A percentile compares a stretch with the other conserved stretches of the same genome.
phyloP scores from a whole-genome alignment of 2,113 vertebrate species.

The Eidolon helvum region DNA sequence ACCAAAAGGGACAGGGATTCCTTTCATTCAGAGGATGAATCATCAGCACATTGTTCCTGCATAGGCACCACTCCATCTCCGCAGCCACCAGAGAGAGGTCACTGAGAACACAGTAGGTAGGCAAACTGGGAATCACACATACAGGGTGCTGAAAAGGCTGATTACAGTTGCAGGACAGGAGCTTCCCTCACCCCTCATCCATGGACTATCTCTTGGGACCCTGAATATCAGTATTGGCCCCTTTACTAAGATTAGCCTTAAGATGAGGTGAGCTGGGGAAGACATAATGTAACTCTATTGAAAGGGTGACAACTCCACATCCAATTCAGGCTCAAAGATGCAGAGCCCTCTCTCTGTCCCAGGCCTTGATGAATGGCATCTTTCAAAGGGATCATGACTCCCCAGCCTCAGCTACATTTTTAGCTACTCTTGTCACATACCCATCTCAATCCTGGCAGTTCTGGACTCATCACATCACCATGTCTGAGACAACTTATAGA shows the following conservation, averaged over 20 bases:
- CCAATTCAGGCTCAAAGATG: not conserved
- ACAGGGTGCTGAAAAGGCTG: not conserved
- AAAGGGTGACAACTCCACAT: not conserved
- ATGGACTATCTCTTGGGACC: not conserved
- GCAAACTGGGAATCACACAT: not conserved
- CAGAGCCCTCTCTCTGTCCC: not conserved
- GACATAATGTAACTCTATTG: not conserved
- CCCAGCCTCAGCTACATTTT: not conserved
- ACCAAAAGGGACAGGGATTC: not conserved
- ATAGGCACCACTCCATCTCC: not conserved
- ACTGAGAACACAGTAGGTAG: not conserved
- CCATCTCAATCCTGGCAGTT: not conserved
- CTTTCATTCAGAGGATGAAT: not conserved
- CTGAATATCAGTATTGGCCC: not conserved
- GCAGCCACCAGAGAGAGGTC: not conserved
- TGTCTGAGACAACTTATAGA: not conserved
- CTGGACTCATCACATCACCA: not conserved
- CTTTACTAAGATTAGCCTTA: not conserved
- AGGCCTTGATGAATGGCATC: not conserved
- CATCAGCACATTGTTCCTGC: not conserved
- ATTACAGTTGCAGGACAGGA: not conserved
- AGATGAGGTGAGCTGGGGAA: not conserved
- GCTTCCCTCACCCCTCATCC: not conserved
- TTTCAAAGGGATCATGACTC: not conserved
- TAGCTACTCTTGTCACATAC: not conserved